Base-by-base conservation (phyloP, 1,140 invertebrate species). In the Tetramorium parvispinum region DNA sequence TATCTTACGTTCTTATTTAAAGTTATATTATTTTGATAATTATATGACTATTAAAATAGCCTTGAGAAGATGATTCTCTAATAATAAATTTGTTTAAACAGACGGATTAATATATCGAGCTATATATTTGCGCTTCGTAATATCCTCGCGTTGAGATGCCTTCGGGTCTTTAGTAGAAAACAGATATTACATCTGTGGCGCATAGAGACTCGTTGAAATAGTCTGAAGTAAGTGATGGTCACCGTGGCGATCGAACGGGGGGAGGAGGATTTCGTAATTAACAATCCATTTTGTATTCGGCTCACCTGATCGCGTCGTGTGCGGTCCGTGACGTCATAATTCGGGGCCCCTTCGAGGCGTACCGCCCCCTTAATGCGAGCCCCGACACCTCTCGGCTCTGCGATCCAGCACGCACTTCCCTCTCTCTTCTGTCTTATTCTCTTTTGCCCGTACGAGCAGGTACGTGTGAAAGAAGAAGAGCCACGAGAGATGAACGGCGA, bases 241-340 rank as follows among this genome's bases (percentile, higher is more conserved):
- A 83, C 81, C 63, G 59, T 70, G 65, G 55, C 55, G 79, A 89
- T 91, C 85, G 76, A 24, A 18, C 43, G n/a, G 2, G 37, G 40
- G 63, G 55, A 27, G 18, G 40, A 21, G 77, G 24, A 73, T 88
- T 90, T 87, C 86, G 93, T 94, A 94, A 94, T 94, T 94, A 95
- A 94, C 93, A 95, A 95, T 95, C 91, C 93, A 94, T 94, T 95
- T 94, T 93, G 94, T 95, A 94, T 95, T 95, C 92, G 94, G 87
- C 94, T 94, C 93, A 93, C 92, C 93, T 94, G 93, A 93, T 94
- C 91, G 90, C 94, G 87, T 94, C 94, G 94, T 95, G 95, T 95
- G 95, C 94, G 94, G 95, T 95, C 95, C 87, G 93, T 95, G 94
- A 95, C 95, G 95, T 95, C 95, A 95, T 95, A 95, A 95, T 95